phyloP scores from a whole-genome alignment of 92 coral and sea anemone genomes.

The Micromussa lordhowensis region DNA sequence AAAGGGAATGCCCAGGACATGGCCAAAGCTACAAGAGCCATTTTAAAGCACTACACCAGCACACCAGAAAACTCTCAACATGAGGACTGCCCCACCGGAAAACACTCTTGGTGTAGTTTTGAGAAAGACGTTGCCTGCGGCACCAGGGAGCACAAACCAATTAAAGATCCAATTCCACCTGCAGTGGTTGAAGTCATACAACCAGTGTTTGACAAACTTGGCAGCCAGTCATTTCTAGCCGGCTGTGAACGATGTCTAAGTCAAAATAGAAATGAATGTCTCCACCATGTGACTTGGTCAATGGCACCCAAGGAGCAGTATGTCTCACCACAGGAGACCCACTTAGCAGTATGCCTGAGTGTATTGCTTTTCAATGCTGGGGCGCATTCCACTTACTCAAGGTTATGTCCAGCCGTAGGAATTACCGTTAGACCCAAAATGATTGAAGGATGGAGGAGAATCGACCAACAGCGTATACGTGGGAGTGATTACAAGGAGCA shows the following conservation, averaged over 20 bases:
- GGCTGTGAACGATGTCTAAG: slow-evolving; percentile 60
- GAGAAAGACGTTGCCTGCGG: slow-evolving; percentile 49
- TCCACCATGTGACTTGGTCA: slow-evolving; percentile 74
- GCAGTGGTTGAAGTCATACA: slow-evolving; percentile 56
- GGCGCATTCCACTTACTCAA: slow-evolving; percentile 32
- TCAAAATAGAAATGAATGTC: slow-evolving; percentile 59
- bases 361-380: slow-evolving; percentile 51
- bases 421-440: slow-evolving; percentile 34
- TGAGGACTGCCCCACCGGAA: slow-evolving; percentile 56
- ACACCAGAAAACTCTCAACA: slow-evolving; percentile 56
- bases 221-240: slow-evolving; percentile 51
- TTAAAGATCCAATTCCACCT: slow-evolving; percentile 64
- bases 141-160: slow-evolving; percentile 42
- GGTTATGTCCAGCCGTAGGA: slow-evolving; percentile 39
- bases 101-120: slow-evolving; percentile 61
- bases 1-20: slow-evolving; percentile 54
- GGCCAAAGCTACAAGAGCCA: slow-evolving; percentile 64
- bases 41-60: slow-evolving; percentile 55
- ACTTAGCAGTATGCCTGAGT: slow-evolving; percentile 39
- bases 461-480: slow-evolving; percentile 31
- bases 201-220: slow-evolving; percentile 50
- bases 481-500: slow-evolving; percentile 45
- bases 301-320: slow-evolving; percentile 71
- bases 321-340: slow-evolving; percentile 46
- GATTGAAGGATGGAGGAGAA: slow-evolving; percentile 38